Percentiles rank a stretch among this genome's conserved stretches.
These are phyloP conservation scores for Dipodomys merriami DNA, from an alignment of 2,113 vertebrate genomes.

Conservation along the genomic window DNA sequence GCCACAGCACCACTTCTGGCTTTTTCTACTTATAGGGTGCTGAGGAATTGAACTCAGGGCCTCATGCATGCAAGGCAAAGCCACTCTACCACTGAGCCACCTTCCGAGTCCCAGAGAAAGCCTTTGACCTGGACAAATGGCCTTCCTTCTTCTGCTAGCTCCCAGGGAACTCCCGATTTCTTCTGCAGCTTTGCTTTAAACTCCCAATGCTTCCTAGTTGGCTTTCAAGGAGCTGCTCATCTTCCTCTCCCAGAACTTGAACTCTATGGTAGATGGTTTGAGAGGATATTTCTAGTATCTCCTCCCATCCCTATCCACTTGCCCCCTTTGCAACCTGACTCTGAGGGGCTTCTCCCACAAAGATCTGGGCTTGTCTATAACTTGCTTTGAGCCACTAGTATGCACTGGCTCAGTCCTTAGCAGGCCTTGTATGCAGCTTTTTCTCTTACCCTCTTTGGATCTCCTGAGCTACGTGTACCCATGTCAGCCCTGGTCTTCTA, in stretches of 20 bases:
- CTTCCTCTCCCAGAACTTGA: not conserved
- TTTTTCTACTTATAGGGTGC: too few species aligned
- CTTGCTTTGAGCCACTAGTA: not conserved
- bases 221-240: not conserved
- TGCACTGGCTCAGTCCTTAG: not conserved
- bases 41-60: too few species aligned
- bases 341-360: not conserved
- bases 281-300: not conserved
- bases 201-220: not conserved
- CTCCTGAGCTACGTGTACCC: not conserved
- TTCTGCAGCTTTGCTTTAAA: not conserved
- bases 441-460: not conserved
- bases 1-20: too few species aligned
- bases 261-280: not conserved
- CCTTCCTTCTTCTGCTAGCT: not conserved
- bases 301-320: too few species aligned
- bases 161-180: not conserved
- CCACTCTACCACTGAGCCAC: too few species aligned
- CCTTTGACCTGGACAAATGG: not conserved
- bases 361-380: constrained; percentile 9
- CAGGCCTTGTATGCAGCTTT: not conserved
- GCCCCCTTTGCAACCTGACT: not conserved
- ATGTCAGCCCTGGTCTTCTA: not conserved
- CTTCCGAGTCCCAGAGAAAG: too few species aligned
- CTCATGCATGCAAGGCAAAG: too few species aligned